phyloP scores from a whole-genome alignment of 1,140 invertebrate species.

The Heliothis virescens region DNA sequence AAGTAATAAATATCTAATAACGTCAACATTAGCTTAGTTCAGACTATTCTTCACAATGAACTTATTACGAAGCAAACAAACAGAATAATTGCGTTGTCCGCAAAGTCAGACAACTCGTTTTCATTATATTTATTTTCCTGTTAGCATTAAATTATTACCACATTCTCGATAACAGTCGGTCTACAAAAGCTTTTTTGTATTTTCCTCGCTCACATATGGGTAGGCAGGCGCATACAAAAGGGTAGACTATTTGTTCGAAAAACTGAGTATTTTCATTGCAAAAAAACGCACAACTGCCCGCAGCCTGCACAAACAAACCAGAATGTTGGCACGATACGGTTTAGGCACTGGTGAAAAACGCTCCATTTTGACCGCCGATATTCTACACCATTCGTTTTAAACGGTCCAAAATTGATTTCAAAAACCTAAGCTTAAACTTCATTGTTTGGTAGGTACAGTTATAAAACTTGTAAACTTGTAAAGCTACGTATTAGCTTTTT shows the following conservation, averaged over 20 bases:
- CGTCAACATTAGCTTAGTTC: constrained; percentile 26
- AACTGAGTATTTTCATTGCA: constrained; percentile 17
- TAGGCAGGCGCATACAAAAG: constrained; percentile 25
- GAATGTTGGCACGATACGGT: constrained; percentile 17
- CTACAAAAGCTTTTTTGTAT: constrained; percentile 21
- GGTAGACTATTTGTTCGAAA: background rate
- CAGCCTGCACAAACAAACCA: constrained; percentile 33
- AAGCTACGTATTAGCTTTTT: too few species aligned
- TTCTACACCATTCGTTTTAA: constrained; percentile 4
- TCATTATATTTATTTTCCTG: constrained; percentile 5
- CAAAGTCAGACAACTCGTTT: background rate
- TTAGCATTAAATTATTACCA: constrained; percentile 7
- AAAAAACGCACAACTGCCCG: constrained; percentile 21
- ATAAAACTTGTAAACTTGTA: too few species aligned
- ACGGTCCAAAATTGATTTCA: background rate
- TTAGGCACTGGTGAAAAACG: constrained; percentile 23
- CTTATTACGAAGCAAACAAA: constrained; percentile 16
- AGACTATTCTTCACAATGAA: constrained; percentile 2
- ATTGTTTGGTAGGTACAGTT: background rate
- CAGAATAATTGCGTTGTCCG: constrained; percentile 6
- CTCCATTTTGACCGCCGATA: constrained; percentile 8
- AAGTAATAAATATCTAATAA: constrained; percentile 22
- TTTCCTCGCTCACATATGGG: constrained; percentile 24
- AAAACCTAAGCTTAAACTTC: background rate
- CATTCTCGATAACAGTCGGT: constrained; percentile 9